Evolutionary conservation across 2,113 vertebrate species (phyloP), one percentile per base, ranked within the genome.

Genomic region (Hippocampus abdominalis): DNA sequence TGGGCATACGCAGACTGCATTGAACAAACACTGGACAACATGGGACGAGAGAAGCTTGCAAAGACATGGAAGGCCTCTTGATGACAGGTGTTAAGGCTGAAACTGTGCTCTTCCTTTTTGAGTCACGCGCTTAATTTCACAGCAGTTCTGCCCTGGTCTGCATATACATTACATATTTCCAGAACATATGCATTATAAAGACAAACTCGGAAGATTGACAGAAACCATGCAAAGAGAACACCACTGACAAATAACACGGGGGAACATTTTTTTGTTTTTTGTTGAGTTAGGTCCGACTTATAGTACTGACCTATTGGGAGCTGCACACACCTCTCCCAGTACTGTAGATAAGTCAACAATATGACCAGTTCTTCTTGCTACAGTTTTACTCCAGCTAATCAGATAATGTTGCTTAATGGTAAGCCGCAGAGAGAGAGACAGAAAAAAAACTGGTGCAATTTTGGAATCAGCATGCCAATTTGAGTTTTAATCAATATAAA

Each of bases 31-130:
- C 69, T 1, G 62, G 84, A 61, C 63, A 70, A 66, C 64, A 61
- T 44, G 46, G 46, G 60, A 84, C 73, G 61, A 80, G 71, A 88
- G 80, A 79, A 85, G 81, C 85, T 86, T 81, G 80, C 80, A 84
- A 77, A 74, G 81, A 79, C 81, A 84, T 79, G 78, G 82, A 88
- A 84, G 86, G 87, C 87, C 86, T 87, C 82, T 80, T 72, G 64
- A 82, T 81, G 84, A 84, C 75, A 81, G 83, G 77, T 70, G 74
- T 89, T 91, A 89, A 90, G 88, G 88, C 87, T 84, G 83, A 85
- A 86, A 81, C 81, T 81, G 84, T 82, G 79, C 78, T 86, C 83
- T 54, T 62, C 66, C 46, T 16, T 23, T 56, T 66, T 64, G 70
- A 53, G 18, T 59, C 65, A 42, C 61, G 13, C 61, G 40, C 48